Base-by-base conservation (phyloP, 2,113 vertebrate species). In the Galbula dea region DNA sequence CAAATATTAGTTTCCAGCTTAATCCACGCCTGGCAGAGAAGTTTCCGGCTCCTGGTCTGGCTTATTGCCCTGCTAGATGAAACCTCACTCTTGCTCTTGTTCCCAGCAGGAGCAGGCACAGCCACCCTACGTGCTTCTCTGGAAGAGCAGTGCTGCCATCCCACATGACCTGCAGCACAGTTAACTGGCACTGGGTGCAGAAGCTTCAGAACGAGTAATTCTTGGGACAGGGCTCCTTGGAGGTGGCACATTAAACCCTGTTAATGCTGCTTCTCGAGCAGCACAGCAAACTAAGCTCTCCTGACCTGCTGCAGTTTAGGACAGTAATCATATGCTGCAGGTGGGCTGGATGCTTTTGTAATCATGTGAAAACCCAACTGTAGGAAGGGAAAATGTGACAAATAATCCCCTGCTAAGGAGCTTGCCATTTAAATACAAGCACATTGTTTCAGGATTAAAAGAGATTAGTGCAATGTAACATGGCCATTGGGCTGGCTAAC, bases 341-440 rank as follows among this genome's bases (percentile, higher is more conserved):
- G 57, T 20, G 26, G 68, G 61, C 81, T 29, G 52, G 80, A 51
- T 88, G 59, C 20, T 93, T 90, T 85, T 36, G 63, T 23, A 73
- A 61, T 34, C 62, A 61, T 8, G 36, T 58, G 72, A 71, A 67
- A 77, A 62, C 29, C 30, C 73, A 62, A 2, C 0, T 6, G 51
- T 22, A 45, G 39, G 75, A 88, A 57, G n/a, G 67, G 82, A 75
- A 85, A 94, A 88, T 54, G 69, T 77, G 80, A 67, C 46, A 43
- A 69, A 54, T 92, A 95, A 91, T 94, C 89, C 87, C 51, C 63
- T 54, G 54, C 59, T 89, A 94, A 96, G 92, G 26, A 83, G 89
- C 75, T 95, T 96, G 63, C 11, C 26, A 37, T 39, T 83, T 75
- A 78, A 93, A 95, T 88, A 55, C 79, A 88, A 83, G 37, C 34